Evolutionary conservation across 2,888 invertebrate species (phyloP), one percentile per base, ranked within the genome.

Genomic region (Axea sp.): DNA sequence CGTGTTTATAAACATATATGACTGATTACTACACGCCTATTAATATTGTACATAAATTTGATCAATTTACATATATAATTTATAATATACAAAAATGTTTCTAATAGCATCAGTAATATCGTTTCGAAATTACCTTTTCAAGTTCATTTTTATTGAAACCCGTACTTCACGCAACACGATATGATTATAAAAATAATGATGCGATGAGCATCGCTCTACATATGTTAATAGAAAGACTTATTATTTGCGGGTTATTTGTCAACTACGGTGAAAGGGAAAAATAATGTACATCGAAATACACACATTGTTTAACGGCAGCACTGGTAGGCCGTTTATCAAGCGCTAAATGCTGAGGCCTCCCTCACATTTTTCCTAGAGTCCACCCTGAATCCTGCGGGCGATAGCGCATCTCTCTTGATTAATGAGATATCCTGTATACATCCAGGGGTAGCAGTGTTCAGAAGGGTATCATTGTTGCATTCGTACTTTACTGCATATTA

Each of bases 281-380:
- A 31, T 41, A 53, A 60, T 30, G 43, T 49, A 39, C 49, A 49
- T 24, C 11, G 57, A 33, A 60, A 64, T 30, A 30, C n/a, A n/a
- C n/a, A n/a, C 64, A 53, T 53, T 69, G 73, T 64, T 69, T 37
- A 57, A 64, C 35, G 39, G 53, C 19, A 37, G 26, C 33, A 22
- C 60, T 69, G n/a, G 43, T 78, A 76, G 81, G 79, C 82, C 85
- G 84, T 86, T 86, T 86, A 85, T 86, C 86, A 86, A 82, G 75
- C 78, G 82, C 83, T 86, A 85, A 86, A 85, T 82, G 51, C 68
- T 64, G 37, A 39, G 37, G 24, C 68, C 47, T 64, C 73, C 73
- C 68, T 69, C 68, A 53, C 68, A 37, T 59, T 74, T 74, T 74
- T 64, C 59, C 47, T 24, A 76, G 73, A 35, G 24, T 41, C 41